Conservation (phyloP, 2,797 vertebrate genomes). For the Darevskia mixta region DNA sequence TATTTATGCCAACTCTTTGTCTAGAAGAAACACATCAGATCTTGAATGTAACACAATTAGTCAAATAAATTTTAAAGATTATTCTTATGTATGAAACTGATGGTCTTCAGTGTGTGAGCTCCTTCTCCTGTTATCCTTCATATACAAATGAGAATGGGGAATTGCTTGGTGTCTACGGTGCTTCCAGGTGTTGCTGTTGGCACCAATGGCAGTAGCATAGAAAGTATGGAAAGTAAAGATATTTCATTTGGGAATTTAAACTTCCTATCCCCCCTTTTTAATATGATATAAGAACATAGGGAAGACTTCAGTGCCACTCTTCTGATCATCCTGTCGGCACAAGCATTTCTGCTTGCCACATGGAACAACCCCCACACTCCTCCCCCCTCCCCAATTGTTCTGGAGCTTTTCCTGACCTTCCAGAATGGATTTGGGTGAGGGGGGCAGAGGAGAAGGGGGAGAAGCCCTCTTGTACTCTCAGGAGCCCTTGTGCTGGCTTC, state of each 20-base stretch:
- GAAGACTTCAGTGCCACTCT: too few relatives aligned
- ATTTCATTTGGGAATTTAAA: neutral
- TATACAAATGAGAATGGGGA: neutral
- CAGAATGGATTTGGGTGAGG: too few relatives aligned
- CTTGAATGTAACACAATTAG: constrained; percentile 95
- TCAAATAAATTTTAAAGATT: constrained; percentile 94
- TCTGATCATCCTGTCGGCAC: too few relatives aligned
- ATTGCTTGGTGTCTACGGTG: neutral
- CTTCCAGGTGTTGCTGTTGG: neutral
- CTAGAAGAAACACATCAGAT: constrained; percentile 87
- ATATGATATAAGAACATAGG: neutral
- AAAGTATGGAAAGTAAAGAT: neutral
- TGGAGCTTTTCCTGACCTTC: too few relatives aligned
- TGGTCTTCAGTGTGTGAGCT: constrained; percentile 31
- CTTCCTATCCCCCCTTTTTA: neutral
- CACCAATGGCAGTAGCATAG: neutral
- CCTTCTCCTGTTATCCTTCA: neutral
- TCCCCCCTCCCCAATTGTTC: too few relatives aligned
- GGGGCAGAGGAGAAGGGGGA: too few relatives aligned
- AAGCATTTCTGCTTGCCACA: too few relatives aligned
- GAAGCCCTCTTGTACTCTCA: too few relatives aligned
- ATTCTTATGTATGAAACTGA: constrained; percentile 83
- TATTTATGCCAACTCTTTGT: constrained; percentile 90
- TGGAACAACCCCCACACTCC: too few relatives aligned
- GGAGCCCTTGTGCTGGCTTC: too few relatives aligned